Percentiles rank a stretch among this genome's conserved stretches.
Conservation (phyloP, 2,888 invertebrate species). For the Argynnis bischoffii region DNA sequence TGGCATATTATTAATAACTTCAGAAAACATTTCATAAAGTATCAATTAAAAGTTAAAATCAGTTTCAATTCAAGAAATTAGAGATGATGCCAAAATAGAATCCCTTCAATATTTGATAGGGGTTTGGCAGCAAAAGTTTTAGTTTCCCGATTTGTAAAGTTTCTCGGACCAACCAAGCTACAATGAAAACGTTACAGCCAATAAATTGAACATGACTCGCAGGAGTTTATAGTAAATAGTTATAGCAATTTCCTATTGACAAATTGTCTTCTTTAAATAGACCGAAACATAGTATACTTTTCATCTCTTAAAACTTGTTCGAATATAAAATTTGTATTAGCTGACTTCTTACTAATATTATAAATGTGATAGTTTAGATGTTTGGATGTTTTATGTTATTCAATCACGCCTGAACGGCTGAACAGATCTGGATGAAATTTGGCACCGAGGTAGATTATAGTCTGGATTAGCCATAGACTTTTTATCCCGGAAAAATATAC, state of each 20-base stretch:
- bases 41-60: constrained; percentile 35
- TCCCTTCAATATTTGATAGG: constrained; percentile 41
- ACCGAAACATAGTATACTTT: neutral
- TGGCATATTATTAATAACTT: neutral
- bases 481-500: too few species aligned
- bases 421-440: too few species aligned
- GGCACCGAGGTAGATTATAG: too few species aligned
- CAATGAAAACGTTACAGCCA: constrained; percentile 22
- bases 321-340: neutral
- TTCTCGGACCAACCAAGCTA: constrained; percentile 17
- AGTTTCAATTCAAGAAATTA: constrained; percentile 41
- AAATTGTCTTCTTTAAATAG: constrained; percentile 3
- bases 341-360: too few species aligned
- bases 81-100: constrained; percentile 39
- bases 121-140: constrained; percentile 41
- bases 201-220: constrained; percentile 31
- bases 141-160: constrained; percentile 33
- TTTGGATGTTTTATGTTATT: too few species aligned
- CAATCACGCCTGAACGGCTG: too few species aligned
- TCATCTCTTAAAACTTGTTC: neutral
- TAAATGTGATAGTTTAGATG: too few species aligned
- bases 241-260: constrained; percentile 5
- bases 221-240: constrained; percentile 4
- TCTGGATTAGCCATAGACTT: too few species aligned
- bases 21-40: neutral